Conservation (phyloP, 2,888 invertebrate species). For the Imbricaverruca yamaguchii region DNA sequence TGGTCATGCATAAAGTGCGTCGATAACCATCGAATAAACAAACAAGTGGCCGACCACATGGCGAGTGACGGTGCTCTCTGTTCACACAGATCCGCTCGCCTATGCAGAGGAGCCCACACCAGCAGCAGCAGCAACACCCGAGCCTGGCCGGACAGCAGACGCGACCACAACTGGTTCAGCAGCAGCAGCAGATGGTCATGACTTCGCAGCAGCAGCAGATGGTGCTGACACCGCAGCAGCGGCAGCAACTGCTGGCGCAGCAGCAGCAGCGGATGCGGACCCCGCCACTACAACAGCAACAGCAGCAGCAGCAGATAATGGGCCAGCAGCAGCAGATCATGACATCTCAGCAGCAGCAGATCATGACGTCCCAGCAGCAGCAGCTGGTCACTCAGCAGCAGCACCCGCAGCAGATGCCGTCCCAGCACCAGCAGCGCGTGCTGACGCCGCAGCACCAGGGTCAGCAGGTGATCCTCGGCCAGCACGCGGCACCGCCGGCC, state of each 20-base stretch:
- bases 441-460: background rate
- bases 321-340: constrained; percentile 46
- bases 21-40: too few species aligned
- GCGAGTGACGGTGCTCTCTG: too few species aligned
- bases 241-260: constrained; percentile 72
- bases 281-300: constrained; percentile 69
- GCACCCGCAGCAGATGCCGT: background rate
- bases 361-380: background rate
- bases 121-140: too few species aligned
- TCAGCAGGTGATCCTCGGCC: background rate
- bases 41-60: too few species aligned
- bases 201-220: constrained; percentile 33
- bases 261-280: constrained; percentile 56
- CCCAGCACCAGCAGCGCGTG: background rate
- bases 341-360: constrained; percentile 9
- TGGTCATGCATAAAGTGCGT: too few species aligned
- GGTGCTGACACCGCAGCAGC: constrained; percentile 65
- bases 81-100: too few species aligned
- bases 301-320: constrained; percentile 58
- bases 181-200: constrained; percentile 29
- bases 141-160: constrained; percentile 26
- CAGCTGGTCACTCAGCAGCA: constrained; percentile 1
- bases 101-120: too few species aligned
- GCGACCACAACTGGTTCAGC: constrained; percentile 28
- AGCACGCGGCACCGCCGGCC: background rate